Conservation (phyloP, 1,140 invertebrate species). For the Zophobas atratus region DNA sequence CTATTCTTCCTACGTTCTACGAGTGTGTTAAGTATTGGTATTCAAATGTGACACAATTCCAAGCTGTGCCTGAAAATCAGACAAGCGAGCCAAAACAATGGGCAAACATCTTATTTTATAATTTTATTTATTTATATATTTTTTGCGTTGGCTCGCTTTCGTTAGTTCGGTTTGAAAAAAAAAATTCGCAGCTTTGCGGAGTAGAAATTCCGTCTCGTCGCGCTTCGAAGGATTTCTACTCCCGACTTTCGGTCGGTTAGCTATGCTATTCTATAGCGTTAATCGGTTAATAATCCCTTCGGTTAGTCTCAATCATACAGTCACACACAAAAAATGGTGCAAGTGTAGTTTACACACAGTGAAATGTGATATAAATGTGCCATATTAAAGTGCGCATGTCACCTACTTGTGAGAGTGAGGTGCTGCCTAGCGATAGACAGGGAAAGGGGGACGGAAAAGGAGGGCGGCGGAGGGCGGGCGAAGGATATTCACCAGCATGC, state of each 20-base stretch:
- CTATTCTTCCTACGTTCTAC: slow-evolving; percentile 46
- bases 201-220: slow-evolving; percentile 2
- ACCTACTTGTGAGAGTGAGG: slow-evolving; percentile 66
- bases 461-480: slow-evolving; percentile 24
- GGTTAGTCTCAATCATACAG: slow-evolving; percentile 58
- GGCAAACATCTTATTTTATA: background rate
- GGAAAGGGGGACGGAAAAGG: slow-evolving; percentile 46
- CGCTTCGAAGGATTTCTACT: slow-evolving; percentile 14
- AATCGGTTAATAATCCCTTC: slow-evolving; percentile 10
- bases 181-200: slow-evolving; percentile 8
- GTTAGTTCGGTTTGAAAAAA: slow-evolving; percentile 22
- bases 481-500: slow-evolving; percentile 51
- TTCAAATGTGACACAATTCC: slow-evolving; percentile 73
- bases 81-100: slow-evolving; percentile 43
- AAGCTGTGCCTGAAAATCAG: slow-evolving; percentile 38
- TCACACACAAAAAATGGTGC: slow-evolving; percentile 66
- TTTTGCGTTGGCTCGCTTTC: slow-evolving; percentile 40
- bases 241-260: background rate
- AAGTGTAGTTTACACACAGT: slow-evolving; percentile 67
- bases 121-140: too few relatives aligned
- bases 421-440: slow-evolving; percentile 65
- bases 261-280: slow-evolving; percentile 16
- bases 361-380: slow-evolving; percentile 65
- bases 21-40: slow-evolving; percentile 73
- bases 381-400: slow-evolving; percentile 68